These are phyloP conservation scores for Ectropis grisescens DNA, from an alignment of 1,140 invertebrate genomes.

Conservation along the genomic window DNA sequence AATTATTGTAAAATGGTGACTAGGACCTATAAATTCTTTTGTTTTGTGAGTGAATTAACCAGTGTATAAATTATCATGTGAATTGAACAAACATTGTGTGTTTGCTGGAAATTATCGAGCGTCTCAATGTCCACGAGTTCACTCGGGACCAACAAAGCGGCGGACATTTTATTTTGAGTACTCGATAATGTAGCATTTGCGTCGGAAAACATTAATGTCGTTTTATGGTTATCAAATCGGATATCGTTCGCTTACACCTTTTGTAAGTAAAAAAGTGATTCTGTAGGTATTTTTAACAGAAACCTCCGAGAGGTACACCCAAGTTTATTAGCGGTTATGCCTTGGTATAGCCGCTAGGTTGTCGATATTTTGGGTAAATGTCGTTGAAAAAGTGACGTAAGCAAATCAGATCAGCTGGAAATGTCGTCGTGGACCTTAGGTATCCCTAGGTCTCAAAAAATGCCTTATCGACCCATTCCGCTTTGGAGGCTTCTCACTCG, in stretches of 20 bases:
- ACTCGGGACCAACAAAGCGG: conserved; percentile 70
- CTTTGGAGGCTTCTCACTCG: conserved; percentile 52
- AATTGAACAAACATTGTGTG: conserved; percentile 42
- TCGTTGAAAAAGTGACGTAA: conserved; percentile 59
- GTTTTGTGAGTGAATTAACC: conserved; percentile 44
- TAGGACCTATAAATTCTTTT: conserved; percentile 49
- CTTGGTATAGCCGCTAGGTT: conserved; percentile 50
- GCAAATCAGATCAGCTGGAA: conserved; percentile 38
- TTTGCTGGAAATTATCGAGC: conserved; percentile 55
- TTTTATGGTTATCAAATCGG: conserved; percentile 64
- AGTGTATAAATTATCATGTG: conserved; percentile 57
- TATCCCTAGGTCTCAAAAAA: conserved; percentile 40
- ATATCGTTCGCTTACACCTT: conserved; percentile 67
- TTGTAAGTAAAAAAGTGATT: conserved; percentile 56
- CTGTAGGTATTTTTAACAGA: conserved; percentile 30
- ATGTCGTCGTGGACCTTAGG: conserved; percentile 21
- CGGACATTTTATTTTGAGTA: conserved; percentile 72
- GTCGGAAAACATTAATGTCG: conserved; percentile 68
- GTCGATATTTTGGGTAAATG: conserved; percentile 56
- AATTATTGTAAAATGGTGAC: conserved; percentile 57
- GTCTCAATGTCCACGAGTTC: conserved; percentile 69
- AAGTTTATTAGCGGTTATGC: conserved; percentile 48
- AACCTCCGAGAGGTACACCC: conserved; percentile 25
- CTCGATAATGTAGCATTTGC: conserved; percentile 71
- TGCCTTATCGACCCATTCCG: conserved; percentile 54